Base-by-base conservation (phyloP, 2,888 invertebrate genomes). In the Polia nebulosa region DNA sequence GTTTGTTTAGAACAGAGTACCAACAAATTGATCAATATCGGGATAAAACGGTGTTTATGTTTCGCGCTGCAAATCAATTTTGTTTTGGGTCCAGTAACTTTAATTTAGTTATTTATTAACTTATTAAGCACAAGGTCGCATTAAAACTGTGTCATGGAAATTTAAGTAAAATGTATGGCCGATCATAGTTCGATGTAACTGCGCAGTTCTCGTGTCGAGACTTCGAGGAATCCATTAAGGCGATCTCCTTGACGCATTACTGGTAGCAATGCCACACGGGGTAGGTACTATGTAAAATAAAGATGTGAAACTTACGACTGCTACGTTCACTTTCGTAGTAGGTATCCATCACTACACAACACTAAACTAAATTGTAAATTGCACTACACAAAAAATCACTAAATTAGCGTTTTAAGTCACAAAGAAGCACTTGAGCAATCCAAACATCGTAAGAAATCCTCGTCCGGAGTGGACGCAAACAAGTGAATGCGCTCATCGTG, bases 191-290 rank as follows among this genome's bases (percentile, higher is more conserved):
- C 84, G 79, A 87, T 88, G 84, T 89, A 91, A 94, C 93, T 94
- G 93, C 93, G 94, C 92, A 93, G 88, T 93, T 92, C 88, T 89
- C 74, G 79, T 78, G 84, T 80, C 87, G 78, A 80, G 87, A 88
- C 89, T 92, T 91, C 91, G 86, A 88, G 84, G 92, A 93, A 92
- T 89, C 89, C 89, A 91, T 91, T 91, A 92, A 87, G 87, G 86
- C 85, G 88, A 86, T 89, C 91, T 93, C 91, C 90, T 92, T 91
- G 91, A 90, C 89, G 90, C 88, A 87, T 88, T 82, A 86, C 88
- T 88, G 84, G 85, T 86, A 85, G 85, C 85, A 85, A 88, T 84
- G 84, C 81, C 84, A 81, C 81, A 85, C 76, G 65, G 77, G 79
- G 83, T 83, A 83, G 79, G 83, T 83, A 83, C 76, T 78, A 79